phyloP scores from a whole-genome alignment of 23 tunicate genomes.

The Ciona savignyi region DNA sequence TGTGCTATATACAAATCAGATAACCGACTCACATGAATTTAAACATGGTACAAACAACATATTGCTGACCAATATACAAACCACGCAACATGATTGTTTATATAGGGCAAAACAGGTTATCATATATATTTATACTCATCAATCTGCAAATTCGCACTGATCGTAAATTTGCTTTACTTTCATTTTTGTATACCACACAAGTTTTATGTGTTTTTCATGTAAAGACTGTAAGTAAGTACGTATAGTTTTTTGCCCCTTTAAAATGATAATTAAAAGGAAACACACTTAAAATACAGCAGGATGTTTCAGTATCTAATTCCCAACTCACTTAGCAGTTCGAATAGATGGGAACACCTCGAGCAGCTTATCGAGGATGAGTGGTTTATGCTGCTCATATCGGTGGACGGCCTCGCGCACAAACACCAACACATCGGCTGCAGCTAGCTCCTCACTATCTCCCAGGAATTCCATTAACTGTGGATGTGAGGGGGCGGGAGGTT shows the following conservation, averaged over 20 bases:
- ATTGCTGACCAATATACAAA: no score
- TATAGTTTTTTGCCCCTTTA: neutral
- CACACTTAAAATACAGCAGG: no score
- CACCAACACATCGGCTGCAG: constrained; percentile 91
- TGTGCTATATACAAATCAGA: no score
- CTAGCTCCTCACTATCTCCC: constrained; percentile 93
- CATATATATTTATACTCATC: no score
- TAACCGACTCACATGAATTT: no score
- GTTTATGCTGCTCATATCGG: constrained; percentile 65
- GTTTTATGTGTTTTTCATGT: neutral
- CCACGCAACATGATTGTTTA: no score
- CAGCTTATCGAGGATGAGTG: constrained; percentile 80
- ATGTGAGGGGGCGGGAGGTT: no score
- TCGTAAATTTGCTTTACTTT: neutral
- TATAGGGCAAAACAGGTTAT: no score
- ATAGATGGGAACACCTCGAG: constrained; percentile 81
- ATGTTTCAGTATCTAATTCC: no score
- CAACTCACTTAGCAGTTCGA: constrained; percentile 31
- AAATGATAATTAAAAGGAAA: neutral
- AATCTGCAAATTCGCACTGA: no score
- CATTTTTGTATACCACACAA: neutral
- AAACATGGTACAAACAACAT: no score
- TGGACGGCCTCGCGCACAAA: constrained; percentile 98
- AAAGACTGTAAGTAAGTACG: neutral
- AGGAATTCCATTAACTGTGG: constrained; percentile 93